phyloP scores from a whole-genome alignment of 2,113 vertebrate genomes.

The Hippotragus niger region DNA sequence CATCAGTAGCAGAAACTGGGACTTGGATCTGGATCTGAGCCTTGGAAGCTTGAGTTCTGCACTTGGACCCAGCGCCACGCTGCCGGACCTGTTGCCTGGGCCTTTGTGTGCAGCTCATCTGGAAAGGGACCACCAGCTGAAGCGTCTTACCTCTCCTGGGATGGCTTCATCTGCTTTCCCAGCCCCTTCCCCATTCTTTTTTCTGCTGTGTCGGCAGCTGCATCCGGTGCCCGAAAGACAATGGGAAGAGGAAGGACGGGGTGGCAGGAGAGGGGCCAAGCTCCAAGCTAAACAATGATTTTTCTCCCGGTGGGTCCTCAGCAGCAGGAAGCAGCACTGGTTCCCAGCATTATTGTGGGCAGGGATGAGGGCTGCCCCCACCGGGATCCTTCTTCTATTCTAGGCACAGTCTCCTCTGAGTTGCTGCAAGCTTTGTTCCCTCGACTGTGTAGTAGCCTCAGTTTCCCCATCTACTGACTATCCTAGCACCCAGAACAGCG shows the following conservation, averaged over 20 bases:
- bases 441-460: background rate
- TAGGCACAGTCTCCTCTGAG: background rate
- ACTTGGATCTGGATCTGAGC: background rate
- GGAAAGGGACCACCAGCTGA: background rate
- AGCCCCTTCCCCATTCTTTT: conserved; percentile 26
- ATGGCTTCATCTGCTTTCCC: background rate
- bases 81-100: background rate
- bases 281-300: conserved; percentile 39
- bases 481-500: background rate
- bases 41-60: background rate
- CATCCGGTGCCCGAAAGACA: conserved; percentile 55
- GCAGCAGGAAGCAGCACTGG: conserved; percentile 22
- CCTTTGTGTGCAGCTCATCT: background rate
- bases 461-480: background rate
- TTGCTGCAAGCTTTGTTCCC: background rate
- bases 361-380: background rate
- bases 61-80: accelerated
- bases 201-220: conserved; percentile 45
- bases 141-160: background rate
- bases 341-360: conserved; percentile 53
- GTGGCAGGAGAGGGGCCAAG: conserved; percentile 30
- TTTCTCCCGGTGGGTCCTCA: background rate
- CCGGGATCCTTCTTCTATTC: background rate
- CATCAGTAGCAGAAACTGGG: background rate
- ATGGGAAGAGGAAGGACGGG: conserved; percentile 44